phyloP scores from a whole-genome alignment of 2,888 invertebrate species.

The Pristionchus arcanus region DNA sequence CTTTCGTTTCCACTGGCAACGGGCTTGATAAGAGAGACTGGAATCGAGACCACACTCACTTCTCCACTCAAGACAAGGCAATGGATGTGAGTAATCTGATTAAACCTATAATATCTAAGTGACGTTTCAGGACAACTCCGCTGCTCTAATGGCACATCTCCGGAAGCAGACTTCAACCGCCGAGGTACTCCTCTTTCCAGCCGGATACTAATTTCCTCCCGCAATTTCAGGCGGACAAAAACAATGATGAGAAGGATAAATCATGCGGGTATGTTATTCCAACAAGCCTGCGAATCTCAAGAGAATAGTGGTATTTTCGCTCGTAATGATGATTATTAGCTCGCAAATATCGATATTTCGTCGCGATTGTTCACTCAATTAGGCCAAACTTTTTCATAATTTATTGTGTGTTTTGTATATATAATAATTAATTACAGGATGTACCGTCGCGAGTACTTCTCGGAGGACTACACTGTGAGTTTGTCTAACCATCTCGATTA shows the following conservation, averaged over 20 bases:
- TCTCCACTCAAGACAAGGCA: background rate
- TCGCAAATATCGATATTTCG: too few relatives aligned
- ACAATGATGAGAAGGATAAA: slow-evolving; percentile 10
- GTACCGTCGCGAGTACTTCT: slow-evolving; percentile 25
- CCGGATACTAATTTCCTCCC: background rate
- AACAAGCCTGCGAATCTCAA: background rate
- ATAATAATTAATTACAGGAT: background rate
- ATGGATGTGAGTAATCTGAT: background rate
- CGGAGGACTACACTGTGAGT: slow-evolving; percentile 2
- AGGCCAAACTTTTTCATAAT: background rate
- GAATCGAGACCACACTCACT: background rate
- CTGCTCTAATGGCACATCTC: background rate
- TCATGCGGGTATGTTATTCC: slow-evolving; percentile 39
- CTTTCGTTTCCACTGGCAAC: background rate
- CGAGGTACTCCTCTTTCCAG: background rate
- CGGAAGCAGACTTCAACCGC: background rate
- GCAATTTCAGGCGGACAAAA: background rate
- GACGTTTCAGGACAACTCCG: background rate
- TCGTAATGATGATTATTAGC: background rate
- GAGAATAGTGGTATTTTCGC: background rate
- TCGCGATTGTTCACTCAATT: background rate
- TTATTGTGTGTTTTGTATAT: background rate
- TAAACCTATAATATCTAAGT: background rate
- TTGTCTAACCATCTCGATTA: too few relatives aligned
- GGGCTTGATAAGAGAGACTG: background rate